These are phyloP conservation scores for Moxostoma hubbsi DNA, from an alignment of 2,797 vertebrate species.

Conservation along the genomic window DNA sequence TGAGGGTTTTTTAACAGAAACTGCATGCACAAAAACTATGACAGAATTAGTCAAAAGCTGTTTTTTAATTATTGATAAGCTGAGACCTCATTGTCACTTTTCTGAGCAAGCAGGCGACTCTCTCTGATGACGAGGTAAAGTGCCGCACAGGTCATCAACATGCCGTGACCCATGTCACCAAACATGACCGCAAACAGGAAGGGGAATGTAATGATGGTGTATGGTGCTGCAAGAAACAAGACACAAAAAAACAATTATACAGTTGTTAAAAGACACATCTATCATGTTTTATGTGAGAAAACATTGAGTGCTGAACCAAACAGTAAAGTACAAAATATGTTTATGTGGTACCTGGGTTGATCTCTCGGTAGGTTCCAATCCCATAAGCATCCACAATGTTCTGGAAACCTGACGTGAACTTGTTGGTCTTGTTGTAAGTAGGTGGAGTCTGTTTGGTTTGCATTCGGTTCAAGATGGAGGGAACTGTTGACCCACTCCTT, in stretches of 20 bases:
- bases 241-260: constrained; percentile 29
- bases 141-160: constrained; percentile 89
- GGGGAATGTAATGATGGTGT: constrained; percentile 96
- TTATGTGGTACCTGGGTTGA: constrained; percentile 88
- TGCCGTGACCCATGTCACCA: constrained; percentile 94
- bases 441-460: constrained; percentile 97
- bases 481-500: constrained; percentile 95
- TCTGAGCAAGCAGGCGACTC: constrained; percentile 92
- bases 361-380: constrained; percentile 94
- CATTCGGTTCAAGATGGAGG: constrained; percentile 97
- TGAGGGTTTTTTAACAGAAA: neutral
- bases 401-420: constrained; percentile 96
- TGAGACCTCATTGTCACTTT: constrained; percentile 94
- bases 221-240: constrained; percentile 81
- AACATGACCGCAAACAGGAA: constrained; percentile 99
- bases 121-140: constrained; percentile 95
- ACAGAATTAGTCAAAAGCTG: too few species aligned
- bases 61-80: neutral
- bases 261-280: neutral
- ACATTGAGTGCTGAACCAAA: neutral
- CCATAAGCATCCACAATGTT: constrained; percentile 98
- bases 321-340: neutral
- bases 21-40: too few species aligned
- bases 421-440: constrained; percentile 98
- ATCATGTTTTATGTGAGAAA: neutral